Percentiles rank a stretch among this genome's conserved stretches.
These are phyloP conservation scores for Xiphophorus maculatus DNA, from an alignment of 2,113 vertebrate genomes.

Conservation along the genomic window DNA sequence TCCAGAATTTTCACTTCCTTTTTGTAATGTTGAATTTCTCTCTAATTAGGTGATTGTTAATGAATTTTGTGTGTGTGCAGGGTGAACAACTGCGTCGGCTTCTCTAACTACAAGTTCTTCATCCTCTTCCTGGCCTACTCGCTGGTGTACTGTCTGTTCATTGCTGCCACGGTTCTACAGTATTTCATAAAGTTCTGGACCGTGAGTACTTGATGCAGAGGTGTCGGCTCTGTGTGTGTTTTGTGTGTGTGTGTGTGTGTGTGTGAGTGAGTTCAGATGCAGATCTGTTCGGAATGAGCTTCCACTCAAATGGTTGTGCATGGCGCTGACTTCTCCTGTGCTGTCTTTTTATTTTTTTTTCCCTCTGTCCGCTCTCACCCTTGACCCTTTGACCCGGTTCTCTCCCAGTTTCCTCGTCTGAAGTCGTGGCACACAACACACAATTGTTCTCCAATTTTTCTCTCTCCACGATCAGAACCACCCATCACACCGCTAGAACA, in stretches of 20 bases:
- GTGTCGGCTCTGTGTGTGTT: neutral
- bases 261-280: conserved; percentile 2
- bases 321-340: conserved; percentile 47
- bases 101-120: conserved; percentile 84
- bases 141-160: conserved; percentile 94
- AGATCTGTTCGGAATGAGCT: neutral
- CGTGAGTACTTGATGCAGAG: conserved; percentile 81
- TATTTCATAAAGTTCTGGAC: conserved; percentile 99
- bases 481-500: conserved; percentile 48
- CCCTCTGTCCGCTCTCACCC: conserved; percentile 36
- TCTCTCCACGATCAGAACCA: conserved; percentile 34
- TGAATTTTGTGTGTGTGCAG: conserved; percentile 43
- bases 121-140: conserved; percentile 96
- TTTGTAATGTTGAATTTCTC: neutral
- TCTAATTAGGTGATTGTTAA: neutral
- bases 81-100: conserved; percentile 83
- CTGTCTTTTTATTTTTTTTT: conserved; percentile 17
- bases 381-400: conserved; percentile 33
- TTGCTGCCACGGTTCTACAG: conserved; percentile 92
- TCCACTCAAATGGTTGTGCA: conserved; percentile 16
- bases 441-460: conserved; percentile 55
- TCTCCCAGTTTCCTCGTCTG: neutral
- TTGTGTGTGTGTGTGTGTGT: neutral
- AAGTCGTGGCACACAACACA: conserved; percentile 44
- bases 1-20: neutral